Evolutionary conservation across 2,888 invertebrate species (phyloP).

Genomic region (Trichogramma evanescens): DNA sequence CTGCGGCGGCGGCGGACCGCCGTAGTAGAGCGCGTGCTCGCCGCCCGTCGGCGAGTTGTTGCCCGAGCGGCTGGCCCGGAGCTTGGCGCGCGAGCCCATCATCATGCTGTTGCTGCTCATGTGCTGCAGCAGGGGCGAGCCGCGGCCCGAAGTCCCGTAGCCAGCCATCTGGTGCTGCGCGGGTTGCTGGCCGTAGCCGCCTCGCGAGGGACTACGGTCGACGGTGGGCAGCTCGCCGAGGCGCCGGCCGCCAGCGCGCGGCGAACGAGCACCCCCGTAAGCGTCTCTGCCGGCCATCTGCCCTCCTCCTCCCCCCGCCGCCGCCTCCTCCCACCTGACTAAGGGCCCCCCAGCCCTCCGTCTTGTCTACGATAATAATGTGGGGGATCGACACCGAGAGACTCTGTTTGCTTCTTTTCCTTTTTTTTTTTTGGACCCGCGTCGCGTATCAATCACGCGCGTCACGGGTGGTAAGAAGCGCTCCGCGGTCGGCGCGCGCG

Average conservation of each 20-base stretch:
- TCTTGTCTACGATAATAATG: no score
- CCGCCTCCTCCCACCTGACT: conserved; percentile 8
- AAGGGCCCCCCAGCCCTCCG: neutral
- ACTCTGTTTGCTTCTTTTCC: no score
- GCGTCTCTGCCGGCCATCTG: neutral
- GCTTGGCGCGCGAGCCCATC: conserved; percentile 7
- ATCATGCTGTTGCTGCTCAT: no score
- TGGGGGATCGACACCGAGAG: no score
- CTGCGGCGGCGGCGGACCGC: neutral
- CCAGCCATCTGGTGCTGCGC: conserved; percentile 50
- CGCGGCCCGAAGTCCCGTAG: neutral
- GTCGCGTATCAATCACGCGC: no score
- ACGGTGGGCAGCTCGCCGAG: conserved; percentile 72
- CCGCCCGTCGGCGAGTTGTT: conserved; percentile 51
- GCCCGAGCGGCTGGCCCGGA: conserved; percentile 37
- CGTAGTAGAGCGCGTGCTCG: conserved; percentile 49
- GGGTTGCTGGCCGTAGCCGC: conserved; percentile 50
- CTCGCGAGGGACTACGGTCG: conserved; percentile 81
- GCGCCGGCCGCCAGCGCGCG: conserved; percentile 55
- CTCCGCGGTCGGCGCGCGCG: no score
- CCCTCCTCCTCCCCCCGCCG: neutral
- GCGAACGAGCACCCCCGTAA: conserved; percentile 52
- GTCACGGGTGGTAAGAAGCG: no score
- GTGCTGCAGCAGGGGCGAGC: conserved; percentile 8
- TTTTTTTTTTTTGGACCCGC: no score